Percentiles rank a stretch among this genome's conserved stretches.
Conservation (phyloP, 2,888 invertebrate species). For the Drosophila ezoana region DNA sequence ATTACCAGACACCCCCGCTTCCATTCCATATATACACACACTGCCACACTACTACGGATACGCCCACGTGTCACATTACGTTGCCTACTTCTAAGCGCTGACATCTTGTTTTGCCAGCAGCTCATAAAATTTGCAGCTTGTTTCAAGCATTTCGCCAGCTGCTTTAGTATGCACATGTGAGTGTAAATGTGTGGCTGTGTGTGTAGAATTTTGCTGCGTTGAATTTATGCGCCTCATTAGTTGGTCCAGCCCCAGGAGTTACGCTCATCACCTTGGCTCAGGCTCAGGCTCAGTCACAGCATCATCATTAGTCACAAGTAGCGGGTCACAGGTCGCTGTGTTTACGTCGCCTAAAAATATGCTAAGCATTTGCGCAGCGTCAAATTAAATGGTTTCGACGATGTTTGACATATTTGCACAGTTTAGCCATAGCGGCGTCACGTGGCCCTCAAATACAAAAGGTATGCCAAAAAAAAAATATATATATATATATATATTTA, state of each 20-base stretch:
- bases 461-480: constrained; percentile 27
- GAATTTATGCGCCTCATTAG: constrained; percentile 83
- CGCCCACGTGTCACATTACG: constrained; percentile 44
- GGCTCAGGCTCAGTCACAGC: constrained; percentile 44
- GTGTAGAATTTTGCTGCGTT: constrained; percentile 49
- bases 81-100: constrained; percentile 64
- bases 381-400: constrained; percentile 76
- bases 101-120: constrained; percentile 67
- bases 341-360: constrained; percentile 70
- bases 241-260: constrained; percentile 60
- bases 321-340: constrained; percentile 51
- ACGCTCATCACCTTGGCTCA: constrained; percentile 45
- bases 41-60: background rate
- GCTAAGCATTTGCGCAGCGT: constrained; percentile 62
- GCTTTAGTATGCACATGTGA: constrained; percentile 53
- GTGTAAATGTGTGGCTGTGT: constrained; percentile 24
- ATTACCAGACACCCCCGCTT: constrained; percentile 18
- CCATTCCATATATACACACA: background rate
- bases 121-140: constrained; percentile 78
- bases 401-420: constrained; percentile 79
- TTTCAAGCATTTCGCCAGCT: constrained; percentile 60
- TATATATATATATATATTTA: constrained; percentile 21
- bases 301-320: constrained; percentile 81
- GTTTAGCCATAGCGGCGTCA: constrained; percentile 53
- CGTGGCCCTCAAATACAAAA: constrained; percentile 35